These are phyloP conservation scores for Gandaritis pyraliata DNA, from an alignment of 2,888 invertebrate species.

Conservation along the genomic window DNA sequence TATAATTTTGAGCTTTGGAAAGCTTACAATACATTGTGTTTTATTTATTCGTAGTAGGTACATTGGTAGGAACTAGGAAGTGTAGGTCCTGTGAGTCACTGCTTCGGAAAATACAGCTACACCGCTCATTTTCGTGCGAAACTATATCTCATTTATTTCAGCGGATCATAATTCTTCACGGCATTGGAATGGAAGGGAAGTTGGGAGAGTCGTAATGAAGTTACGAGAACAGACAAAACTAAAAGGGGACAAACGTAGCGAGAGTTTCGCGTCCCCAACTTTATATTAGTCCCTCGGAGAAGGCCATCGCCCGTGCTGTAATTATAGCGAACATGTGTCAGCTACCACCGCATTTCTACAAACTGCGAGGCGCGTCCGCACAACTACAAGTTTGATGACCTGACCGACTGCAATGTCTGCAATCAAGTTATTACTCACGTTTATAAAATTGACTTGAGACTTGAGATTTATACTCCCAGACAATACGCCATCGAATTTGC, in stretches of 20 bases:
- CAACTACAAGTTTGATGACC: conserved; percentile 60
- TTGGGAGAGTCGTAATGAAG: conserved; percentile 45
- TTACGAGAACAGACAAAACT: conserved; percentile 44
- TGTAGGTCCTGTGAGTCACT: conserved; percentile 2
- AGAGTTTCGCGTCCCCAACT: conserved; percentile 47
- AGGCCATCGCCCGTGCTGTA: conserved; percentile 52
- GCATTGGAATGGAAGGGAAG: conserved; percentile 26
- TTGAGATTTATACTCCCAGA: conserved; percentile 25
- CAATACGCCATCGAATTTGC: conserved; percentile 34
- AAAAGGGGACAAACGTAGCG: conserved; percentile 47
- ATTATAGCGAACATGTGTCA: conserved; percentile 52
- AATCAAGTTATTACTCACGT: conserved; percentile 45
- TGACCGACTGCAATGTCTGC: conserved; percentile 41
- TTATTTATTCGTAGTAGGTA: too few relatives aligned
- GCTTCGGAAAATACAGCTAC: conserved; percentile 12
- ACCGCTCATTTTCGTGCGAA: conserved; percentile 22
- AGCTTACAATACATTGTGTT: neutral
- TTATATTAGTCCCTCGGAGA: conserved; percentile 47
- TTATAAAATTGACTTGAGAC: conserved; percentile 20
- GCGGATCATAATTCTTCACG: conserved; percentile 22
- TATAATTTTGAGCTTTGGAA: conserved; percentile 4
- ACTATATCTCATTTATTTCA: conserved; percentile 15
- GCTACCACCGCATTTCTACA: conserved; percentile 45
- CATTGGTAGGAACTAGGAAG: too few relatives aligned
- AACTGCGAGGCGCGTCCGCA: conserved; percentile 44